These are phyloP conservation scores for Cephus runcator DNA, from an alignment of 2,888 invertebrate species.

Conservation along the genomic window DNA sequence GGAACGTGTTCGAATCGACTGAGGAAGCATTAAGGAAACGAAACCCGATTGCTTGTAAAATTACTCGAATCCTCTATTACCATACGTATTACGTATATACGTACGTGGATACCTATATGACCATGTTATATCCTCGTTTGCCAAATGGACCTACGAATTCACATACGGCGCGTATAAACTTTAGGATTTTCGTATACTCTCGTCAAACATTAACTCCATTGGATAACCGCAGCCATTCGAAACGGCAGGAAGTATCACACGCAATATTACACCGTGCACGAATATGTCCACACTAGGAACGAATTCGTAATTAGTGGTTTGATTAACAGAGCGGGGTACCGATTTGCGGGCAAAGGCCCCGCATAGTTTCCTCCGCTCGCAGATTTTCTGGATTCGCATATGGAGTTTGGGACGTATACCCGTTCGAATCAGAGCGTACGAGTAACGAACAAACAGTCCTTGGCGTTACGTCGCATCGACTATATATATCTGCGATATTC, in stretches of 20 bases:
- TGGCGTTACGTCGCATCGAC: not conserved
- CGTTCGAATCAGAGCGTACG: not conserved
- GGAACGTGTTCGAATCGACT: not conserved
- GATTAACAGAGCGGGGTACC: not conserved
- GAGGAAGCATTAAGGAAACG: not conserved
- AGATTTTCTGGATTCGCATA: not conserved
- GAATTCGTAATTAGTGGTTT: conserved; percentile 1
- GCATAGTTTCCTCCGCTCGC: not conserved
- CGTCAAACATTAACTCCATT: not conserved
- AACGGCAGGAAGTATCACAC: not conserved
- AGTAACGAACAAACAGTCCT: not conserved
- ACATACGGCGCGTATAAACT: not conserved
- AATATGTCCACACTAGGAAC: not conserved
- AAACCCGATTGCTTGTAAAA: not conserved
- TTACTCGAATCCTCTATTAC: not conserved
- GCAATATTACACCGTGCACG: not conserved
- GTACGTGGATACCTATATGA: not conserved
- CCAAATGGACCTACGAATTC: not conserved
- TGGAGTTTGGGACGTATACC: not conserved
- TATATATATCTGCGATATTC: not conserved
- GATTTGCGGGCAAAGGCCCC: conserved; percentile 1
- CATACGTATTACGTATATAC: not conserved
- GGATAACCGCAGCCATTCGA: not conserved
- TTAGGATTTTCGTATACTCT: not conserved
- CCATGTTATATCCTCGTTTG: not conserved